phyloP scores from a whole-genome alignment of 2,113 vertebrate species.

The Haemorhous mexicanus region DNA sequence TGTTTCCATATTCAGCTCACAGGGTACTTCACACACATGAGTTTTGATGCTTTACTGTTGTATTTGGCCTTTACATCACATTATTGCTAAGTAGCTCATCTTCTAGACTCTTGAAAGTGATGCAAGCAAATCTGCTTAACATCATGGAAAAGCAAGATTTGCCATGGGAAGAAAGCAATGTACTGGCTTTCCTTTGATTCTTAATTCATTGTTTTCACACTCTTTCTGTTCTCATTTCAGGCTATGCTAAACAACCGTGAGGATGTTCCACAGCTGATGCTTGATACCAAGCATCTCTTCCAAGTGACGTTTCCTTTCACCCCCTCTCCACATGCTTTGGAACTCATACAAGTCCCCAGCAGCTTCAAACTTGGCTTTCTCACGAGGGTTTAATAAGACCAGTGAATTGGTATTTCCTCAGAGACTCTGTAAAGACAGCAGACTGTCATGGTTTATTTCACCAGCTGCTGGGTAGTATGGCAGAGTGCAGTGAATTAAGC shows the following conservation, averaged over 20 bases:
- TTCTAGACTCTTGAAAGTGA: background rate
- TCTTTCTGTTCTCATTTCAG: slow-evolving; percentile 73
- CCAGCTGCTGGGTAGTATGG: background rate
- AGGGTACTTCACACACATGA: background rate
- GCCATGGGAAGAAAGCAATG: background rate
- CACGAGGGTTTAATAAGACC: slow-evolving; percentile 77
- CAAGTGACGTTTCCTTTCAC: slow-evolving; percentile 94
- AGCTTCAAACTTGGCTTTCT: slow-evolving; percentile 91
- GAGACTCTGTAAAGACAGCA: background rate
- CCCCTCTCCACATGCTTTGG: slow-evolving; percentile 86
- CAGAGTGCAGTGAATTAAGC: background rate
- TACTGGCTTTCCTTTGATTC: background rate
- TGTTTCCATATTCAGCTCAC: background rate
- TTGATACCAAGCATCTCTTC: slow-evolving; percentile 88
- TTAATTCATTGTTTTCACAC: background rate
- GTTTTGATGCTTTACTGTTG: background rate
- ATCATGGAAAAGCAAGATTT: background rate
- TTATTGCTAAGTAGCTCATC: background rate
- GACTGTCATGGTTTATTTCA: background rate
- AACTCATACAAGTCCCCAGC: slow-evolving; percentile 88
- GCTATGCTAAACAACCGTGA: slow-evolving; percentile 83
- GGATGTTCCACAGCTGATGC: slow-evolving; percentile 84
- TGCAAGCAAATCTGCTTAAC: background rate
- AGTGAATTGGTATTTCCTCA: background rate
- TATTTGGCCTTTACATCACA: background rate